phyloP scores from a whole-genome alignment of 2,888 invertebrate species.

The Drosophila greeni region DNA sequence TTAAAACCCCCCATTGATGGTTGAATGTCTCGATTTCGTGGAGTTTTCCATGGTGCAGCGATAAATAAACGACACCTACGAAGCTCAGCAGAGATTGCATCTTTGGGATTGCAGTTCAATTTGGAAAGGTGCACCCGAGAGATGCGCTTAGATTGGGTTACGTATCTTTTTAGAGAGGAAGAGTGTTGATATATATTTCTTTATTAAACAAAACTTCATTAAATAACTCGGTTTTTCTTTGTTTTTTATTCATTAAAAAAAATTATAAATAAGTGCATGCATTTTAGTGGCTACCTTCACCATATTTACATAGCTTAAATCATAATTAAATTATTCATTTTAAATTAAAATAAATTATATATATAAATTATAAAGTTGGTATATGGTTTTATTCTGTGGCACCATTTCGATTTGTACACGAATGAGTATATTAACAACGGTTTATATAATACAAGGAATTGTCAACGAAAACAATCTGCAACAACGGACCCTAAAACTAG shows the following conservation, averaged over 20 bases:
- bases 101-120: constrained; percentile 20
- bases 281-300: constrained; percentile 24
- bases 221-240: neutral
- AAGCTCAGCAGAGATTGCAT: constrained; percentile 17
- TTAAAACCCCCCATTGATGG: constrained; percentile 24
- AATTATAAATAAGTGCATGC: constrained; percentile 36
- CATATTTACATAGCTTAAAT: constrained; percentile 51
- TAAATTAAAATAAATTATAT: constrained; percentile 38
- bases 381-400: constrained; percentile 47
- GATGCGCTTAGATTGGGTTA: neutral
- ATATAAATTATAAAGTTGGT: constrained; percentile 21
- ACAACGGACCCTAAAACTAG: constrained; percentile 29
- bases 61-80: constrained; percentile 33
- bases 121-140: constrained; percentile 13
- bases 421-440: constrained; percentile 52
- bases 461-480: constrained; percentile 37
- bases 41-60: constrained; percentile 12
- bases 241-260: constrained; percentile 22
- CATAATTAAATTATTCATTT: no score
- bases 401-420: constrained; percentile 62
- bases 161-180: neutral
- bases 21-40: constrained; percentile 36
- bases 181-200: neutral
- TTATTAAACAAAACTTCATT: neutral
- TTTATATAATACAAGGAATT: constrained; percentile 50